These are phyloP conservation scores for Darevskia mixta DNA, from an alignment of 2,797 vertebrate genomes.

Conservation along the genomic window DNA sequence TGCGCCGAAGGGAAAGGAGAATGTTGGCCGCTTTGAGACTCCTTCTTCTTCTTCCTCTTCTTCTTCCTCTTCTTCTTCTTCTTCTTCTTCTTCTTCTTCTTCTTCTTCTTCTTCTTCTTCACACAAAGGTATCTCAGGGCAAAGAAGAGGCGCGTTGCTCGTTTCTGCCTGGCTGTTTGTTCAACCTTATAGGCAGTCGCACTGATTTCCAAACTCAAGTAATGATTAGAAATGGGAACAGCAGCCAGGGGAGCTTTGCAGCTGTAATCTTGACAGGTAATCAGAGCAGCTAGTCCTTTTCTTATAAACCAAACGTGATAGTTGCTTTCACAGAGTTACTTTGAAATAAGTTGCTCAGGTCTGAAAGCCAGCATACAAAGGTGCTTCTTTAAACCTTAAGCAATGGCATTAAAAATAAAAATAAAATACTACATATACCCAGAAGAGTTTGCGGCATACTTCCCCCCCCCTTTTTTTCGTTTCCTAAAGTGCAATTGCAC, in stretches of 20 bases:
- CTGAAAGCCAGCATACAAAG: rapidly evolving
- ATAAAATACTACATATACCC: too few relatives aligned
- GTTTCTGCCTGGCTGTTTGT: neutral
- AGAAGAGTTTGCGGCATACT: too few relatives aligned
- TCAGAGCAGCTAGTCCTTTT: neutral
- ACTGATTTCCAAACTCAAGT: slow-evolving; percentile 25
- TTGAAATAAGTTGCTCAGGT: neutral
- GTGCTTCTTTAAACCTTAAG: rapidly evolving
- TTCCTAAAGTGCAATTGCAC: neutral
- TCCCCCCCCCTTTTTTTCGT: rapidly evolving
- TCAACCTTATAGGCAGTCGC: neutral
- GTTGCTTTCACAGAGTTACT: neutral
- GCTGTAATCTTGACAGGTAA: neutral
- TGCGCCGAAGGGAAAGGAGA: too few relatives aligned
- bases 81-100: too few relatives aligned
- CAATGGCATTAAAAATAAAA: rapidly evolving
- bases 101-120: too few relatives aligned
- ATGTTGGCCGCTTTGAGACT: too few relatives aligned
- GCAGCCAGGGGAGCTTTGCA: neutral
- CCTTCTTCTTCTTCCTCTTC: too few relatives aligned
- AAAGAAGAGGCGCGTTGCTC: too few relatives aligned
- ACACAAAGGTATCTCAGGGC: neutral
- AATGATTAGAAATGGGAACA: neutral
- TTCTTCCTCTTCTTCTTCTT: too few relatives aligned
- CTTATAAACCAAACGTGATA: neutral